Evolutionary conservation across 2,113 vertebrate genomes (phyloP), one percentile per base, ranked within the genome.

Genomic region (Rhea pennata): DNA sequence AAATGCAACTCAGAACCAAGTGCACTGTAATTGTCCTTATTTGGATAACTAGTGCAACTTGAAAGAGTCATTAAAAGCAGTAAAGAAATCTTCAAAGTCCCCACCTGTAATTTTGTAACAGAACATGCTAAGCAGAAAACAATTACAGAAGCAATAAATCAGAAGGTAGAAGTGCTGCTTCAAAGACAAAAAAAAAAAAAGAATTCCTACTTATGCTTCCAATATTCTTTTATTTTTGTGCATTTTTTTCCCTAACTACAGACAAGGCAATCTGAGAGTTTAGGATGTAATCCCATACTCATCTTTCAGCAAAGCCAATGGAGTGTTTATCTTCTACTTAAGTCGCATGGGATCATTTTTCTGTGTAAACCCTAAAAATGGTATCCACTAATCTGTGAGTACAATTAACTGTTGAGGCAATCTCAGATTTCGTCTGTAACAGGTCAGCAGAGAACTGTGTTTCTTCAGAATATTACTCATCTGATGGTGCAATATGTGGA

Each of bases 231-330:
- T 73, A 29, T 61, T 87, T 90, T 84, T 89, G 39, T 50, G 58
- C n/a, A 74, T 76, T 84, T 82, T 70, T 88, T 95, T 94, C 90
- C 36, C 27, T 94, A 91, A 89, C 88, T 92, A 94, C 12, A 4
- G 78, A 87, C 23, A 72, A 92, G 75, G n/a, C 70, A 89, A 76
- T 58, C 36, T 78, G 50, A 31, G 74, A 65, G 40, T 79, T 33
- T 2, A 76, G 40, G 64, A 79, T 91, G 58, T 81, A 94, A 70
- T 80, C 40, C 44, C 24, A n/a, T 62, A 50, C 19, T 83, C 66
- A 54, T 80, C 59, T n/a, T 83, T 93, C 50, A 88, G 36, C 46
- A 90, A 85, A 94, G 73, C 44, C 36, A 82, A 12, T 3, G 50
- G 26, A 83, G 29, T 24, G 7, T 82, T 92, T 40, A 31, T 70